Evolutionary conservation across 2,797 vertebrate species (phyloP), one percentile per base, ranked within the genome.

Genomic region (Morelia viridis): DNA sequence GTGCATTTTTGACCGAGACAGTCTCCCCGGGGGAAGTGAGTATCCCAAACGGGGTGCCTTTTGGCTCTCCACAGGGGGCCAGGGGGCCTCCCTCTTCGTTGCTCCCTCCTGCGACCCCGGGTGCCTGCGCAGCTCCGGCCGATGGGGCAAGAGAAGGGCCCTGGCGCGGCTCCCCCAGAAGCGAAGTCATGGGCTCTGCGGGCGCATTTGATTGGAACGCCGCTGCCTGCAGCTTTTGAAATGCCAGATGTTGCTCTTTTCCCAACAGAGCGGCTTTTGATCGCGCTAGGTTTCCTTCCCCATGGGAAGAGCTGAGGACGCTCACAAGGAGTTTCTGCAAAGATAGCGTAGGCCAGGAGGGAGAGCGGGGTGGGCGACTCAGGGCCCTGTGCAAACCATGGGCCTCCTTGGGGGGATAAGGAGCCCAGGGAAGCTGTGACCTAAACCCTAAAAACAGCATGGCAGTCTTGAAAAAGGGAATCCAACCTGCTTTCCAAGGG

Each of bases 1-100:
- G 89, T 99, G 99, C 89, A 99, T 99, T 96, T 99, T 99, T 0
- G 99, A 99, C 97, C 95, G 99, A 89, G 99, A 99, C 98, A 99
- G 99, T 95, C 98, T 99, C 19, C 99, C 99, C 0, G 99, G 99
- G 89, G 99, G 99, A 97, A 99, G 99, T 99, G 97, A 98, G 99
- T 99, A 97, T 96, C 87, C 87, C 68, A 26, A 80, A 26, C 31
- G 0, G 2, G 60, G 7, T 3, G 53, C 5, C 87, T 3, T 11
- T 2, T 8, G 6, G 50, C 31, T 31, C 15, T 3, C 50, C 7
- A 64, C 3, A 15, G n/a, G 6, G n/a, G 13, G 22, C 71, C 10
- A 19, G 35, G 19, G 19, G 13, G 26, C 15, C 35, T 22, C n/a
- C 46, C 58, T 4, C 50, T 41, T 50, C 5, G 17, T 26, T 22